A percentile compares a stretch with the other conserved stretches of the same genome.
Conservation (phyloP, 2,888 invertebrate species). For the Crepidodera aurea region DNA sequence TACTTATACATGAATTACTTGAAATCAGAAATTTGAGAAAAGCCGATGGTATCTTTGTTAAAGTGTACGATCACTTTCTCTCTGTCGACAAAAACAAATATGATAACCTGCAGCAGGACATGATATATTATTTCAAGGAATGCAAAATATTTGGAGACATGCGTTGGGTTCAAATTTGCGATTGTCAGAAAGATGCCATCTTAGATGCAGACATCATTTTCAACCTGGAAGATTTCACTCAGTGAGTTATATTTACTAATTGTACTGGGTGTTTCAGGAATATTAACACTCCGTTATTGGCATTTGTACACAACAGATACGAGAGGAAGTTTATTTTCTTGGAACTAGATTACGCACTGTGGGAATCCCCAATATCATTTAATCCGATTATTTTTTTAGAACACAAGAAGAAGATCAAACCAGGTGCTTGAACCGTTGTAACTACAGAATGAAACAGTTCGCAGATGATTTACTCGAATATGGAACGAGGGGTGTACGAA, state of each 20-base stretch:
- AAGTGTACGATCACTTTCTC: slow-evolving; percentile 50
- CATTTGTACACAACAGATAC: too few species aligned
- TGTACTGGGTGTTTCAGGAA: too few species aligned
- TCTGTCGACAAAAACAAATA: slow-evolving; percentile 37
- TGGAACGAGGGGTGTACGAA: slow-evolving; percentile 58
- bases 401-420: background rate
- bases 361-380: too few species aligned
- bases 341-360: too few species aligned
- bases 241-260: slow-evolving; percentile 3
- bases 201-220: slow-evolving; percentile 65
- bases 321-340: too few species aligned
- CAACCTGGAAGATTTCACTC: slow-evolving; percentile 61
- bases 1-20: slow-evolving; percentile 52
- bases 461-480: slow-evolving; percentile 58
- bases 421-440: slow-evolving; percentile 54
- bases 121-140: slow-evolving; percentile 41
- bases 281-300: too few species aligned
- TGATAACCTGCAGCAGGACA: background rate
- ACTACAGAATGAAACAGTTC: slow-evolving; percentile 58
- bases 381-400: too few species aligned
- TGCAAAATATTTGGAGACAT: slow-evolving; percentile 46
- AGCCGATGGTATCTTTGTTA: slow-evolving; percentile 47
- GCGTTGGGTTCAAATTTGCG: slow-evolving; percentile 54
- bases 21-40: slow-evolving; percentile 45
- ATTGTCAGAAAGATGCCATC: slow-evolving; percentile 63